phyloP scores from a whole-genome alignment of 35 echinoderm and acorn worm genomes.

The Strongylocentrotus purpuratus region DNA sequence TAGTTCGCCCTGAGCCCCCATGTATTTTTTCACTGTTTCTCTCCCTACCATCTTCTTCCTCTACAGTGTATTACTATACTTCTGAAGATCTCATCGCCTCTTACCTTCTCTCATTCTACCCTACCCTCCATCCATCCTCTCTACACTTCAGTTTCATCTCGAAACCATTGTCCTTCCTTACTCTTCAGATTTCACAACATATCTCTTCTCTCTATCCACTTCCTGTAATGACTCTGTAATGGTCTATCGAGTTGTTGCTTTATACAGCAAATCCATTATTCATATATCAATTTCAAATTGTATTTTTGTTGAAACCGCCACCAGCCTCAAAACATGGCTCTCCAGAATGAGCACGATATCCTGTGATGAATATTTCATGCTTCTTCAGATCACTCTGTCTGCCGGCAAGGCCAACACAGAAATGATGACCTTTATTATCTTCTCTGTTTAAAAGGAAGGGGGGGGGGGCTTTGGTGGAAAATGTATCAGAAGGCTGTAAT shows the following conservation, averaged over 20 bases:
- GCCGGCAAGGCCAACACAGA: background rate
- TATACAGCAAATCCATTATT: background rate
- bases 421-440: background rate
- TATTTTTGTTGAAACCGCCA: background rate
- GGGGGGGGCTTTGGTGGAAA: background rate
- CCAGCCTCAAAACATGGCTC: background rate
- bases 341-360: background rate
- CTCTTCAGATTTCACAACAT: background rate
- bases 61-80: too few relatives aligned
- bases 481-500: background rate
- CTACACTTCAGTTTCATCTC: background rate
- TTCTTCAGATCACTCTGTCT: background rate
- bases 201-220: background rate
- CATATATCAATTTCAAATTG: background rate
- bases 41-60: background rate
- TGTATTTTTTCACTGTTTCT: too few relatives aligned
- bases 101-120: too few relatives aligned
- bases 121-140: background rate
- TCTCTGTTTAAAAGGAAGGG: background rate
- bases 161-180: background rate
- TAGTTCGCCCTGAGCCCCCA: too few relatives aligned
- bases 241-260: background rate
- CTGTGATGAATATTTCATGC: background rate
- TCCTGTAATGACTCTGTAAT: background rate
- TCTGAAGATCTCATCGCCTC: too few relatives aligned